Evolutionary conservation across 2,797 vertebrate species (phyloP).

Genomic region (Rhinoraja longicauda): DNA sequence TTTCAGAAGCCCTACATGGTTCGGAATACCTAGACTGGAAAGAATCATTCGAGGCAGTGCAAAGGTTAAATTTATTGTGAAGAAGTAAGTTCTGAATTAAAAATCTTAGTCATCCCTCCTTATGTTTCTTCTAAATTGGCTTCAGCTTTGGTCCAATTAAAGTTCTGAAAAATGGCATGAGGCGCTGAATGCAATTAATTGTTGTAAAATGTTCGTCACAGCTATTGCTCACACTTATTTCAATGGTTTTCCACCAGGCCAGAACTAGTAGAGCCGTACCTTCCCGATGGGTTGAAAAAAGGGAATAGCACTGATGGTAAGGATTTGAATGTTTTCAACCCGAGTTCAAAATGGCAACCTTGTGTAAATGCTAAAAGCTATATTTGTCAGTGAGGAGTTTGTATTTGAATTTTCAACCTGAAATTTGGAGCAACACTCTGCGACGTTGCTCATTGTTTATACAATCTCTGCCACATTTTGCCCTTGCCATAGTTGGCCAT

Average conservation of each 20-base stretch:
- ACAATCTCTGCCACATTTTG: background rate
- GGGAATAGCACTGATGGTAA: constrained; percentile 62
- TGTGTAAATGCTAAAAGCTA: no score
- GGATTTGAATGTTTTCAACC: background rate
- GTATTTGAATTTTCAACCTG: no score
- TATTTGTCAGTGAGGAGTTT: no score
- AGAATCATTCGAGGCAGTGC: constrained; percentile 59
- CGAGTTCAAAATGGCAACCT: no score
- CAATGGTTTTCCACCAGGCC: constrained; percentile 51
- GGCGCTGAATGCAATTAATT: background rate
- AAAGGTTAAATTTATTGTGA: constrained; percentile 65
- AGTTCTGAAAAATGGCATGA: background rate
- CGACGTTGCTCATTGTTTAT: background rate
- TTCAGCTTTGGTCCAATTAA: background rate
- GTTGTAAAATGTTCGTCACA: background rate
- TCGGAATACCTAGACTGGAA: constrained; percentile 68
- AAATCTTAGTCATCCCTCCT: background rate
- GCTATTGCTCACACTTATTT: background rate
- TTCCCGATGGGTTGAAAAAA: constrained; percentile 58
- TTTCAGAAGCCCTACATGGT: constrained; percentile 70
- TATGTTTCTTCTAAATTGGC: background rate
- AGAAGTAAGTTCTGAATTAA: constrained; percentile 56
- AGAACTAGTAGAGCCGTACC: constrained; percentile 54
- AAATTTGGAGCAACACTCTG: background rate
- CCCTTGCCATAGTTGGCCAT: background rate